A percentile compares a stretch with the other conserved stretches of the same genome.
These are phyloP conservation scores for Apodemus speciosus DNA, from an alignment of 2,113 vertebrate genomes.

Conservation along the genomic window DNA sequence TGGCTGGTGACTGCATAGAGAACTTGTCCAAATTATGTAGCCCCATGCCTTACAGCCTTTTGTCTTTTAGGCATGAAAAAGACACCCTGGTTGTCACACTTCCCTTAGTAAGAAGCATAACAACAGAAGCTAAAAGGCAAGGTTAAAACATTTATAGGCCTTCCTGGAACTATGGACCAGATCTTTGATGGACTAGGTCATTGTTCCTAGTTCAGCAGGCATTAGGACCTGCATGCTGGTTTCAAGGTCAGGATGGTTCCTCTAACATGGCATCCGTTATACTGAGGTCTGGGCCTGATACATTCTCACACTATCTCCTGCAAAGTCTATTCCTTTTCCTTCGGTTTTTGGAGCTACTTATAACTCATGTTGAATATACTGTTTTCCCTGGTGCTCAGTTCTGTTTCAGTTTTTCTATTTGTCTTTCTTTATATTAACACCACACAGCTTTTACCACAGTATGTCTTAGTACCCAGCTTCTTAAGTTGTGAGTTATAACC, in stretches of 20 bases:
- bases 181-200: neutral
- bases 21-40: neutral
- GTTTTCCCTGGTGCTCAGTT: neutral
- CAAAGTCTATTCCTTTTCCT: neutral
- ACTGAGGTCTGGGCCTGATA: neutral
- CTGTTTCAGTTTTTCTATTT: conserved; percentile 39
- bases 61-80: neutral
- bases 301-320: neutral
- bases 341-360: neutral
- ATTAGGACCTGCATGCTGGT: neutral
- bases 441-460: neutral
- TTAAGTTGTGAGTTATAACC: neutral
- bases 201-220: neutral
- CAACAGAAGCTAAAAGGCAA: neutral
- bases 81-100: neutral
- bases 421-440: neutral
- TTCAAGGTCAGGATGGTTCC: neutral
- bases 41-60: neutral
- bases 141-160: neutral
- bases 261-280: neutral
- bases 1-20: neutral
- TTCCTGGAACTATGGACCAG: neutral
- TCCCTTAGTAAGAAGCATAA: neutral
- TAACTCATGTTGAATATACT: neutral
- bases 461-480: neutral